phyloP scores from a whole-genome alignment of 2,113 vertebrate species.

The Equus quagga region DNA sequence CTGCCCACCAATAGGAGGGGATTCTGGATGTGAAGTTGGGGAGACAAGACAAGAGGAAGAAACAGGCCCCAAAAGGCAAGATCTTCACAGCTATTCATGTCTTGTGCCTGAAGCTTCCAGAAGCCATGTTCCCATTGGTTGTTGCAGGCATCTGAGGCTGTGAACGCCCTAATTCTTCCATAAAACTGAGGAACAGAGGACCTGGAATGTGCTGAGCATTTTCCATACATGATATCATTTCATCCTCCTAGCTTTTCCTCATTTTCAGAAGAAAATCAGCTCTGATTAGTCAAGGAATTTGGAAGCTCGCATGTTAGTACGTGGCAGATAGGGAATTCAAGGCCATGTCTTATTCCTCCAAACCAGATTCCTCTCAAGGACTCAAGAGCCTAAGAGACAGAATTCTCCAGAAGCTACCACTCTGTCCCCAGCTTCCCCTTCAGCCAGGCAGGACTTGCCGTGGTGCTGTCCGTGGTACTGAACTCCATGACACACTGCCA shows the following conservation, averaged over 20 bases:
- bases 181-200: neutral
- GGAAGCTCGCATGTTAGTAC: neutral
- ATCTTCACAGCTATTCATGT: neutral
- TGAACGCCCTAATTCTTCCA: neutral
- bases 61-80: neutral
- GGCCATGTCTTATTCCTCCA: neutral
- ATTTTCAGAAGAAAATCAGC: neutral
- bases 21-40: neutral
- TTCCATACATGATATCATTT: neutral
- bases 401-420: neutral
- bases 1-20: neutral
- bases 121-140: neutral
- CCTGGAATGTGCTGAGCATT: neutral
- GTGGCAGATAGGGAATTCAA: neutral
- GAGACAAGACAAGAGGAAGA: neutral
- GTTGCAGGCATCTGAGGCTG: neutral
- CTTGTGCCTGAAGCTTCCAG: neutral
- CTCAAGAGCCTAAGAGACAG: neutral
- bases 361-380: neutral
- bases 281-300: neutral
- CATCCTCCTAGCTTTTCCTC: neutral
- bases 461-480: neutral
- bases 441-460: fast-evolving
- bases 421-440: neutral
- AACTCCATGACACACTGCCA: neutral